Evolutionary conservation across 2,113 vertebrate genomes (phyloP).

Genomic region (Drymodes brunneopygia): DNA sequence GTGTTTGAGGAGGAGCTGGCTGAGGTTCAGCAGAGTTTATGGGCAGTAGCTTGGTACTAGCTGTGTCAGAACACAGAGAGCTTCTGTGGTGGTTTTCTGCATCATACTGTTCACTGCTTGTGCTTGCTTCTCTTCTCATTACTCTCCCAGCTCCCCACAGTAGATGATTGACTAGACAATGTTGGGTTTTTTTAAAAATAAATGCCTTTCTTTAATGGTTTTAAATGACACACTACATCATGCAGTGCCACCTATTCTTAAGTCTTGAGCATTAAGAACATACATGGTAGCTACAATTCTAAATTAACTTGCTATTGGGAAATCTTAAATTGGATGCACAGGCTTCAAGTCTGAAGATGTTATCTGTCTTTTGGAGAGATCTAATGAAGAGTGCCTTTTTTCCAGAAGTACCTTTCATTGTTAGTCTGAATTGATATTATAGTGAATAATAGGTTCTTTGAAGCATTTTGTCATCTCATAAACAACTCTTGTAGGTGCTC

Average conservation of each 20-base stretch:
- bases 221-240: background rate
- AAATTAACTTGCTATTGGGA: background rate
- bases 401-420: background rate
- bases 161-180: background rate
- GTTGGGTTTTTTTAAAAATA: too few relatives aligned
- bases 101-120: background rate
- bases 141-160: background rate
- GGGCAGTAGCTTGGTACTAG: background rate
- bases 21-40: background rate
- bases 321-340: background rate
- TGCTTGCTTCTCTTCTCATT: background rate
- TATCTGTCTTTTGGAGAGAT: background rate
- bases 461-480: background rate
- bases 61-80: background rate
- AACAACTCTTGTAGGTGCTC: background rate
- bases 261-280: background rate
- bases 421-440: background rate
- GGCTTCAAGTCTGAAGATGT: background rate
- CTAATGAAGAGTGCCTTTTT: background rate
- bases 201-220: background rate
- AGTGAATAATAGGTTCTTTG: background rate
- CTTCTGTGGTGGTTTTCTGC: background rate
- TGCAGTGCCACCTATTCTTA: background rate
- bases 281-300: background rate
- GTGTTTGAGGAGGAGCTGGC: background rate